A percentile compares a stretch with the other conserved stretches of the same genome.
Evolutionary conservation across 2,888 invertebrate genomes (phyloP).

Genomic region (Limenitis camilla): DNA sequence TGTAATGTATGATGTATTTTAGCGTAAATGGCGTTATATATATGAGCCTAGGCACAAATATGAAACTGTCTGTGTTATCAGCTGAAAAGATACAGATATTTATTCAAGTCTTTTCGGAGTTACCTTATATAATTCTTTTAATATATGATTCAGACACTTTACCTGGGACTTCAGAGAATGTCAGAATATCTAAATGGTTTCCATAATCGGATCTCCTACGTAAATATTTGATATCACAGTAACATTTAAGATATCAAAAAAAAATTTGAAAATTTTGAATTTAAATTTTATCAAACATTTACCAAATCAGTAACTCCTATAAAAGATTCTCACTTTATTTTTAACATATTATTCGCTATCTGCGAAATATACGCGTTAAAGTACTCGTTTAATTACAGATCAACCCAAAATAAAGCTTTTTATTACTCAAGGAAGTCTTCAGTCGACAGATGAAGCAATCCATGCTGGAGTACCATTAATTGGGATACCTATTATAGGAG

Average conservation of each 20-base stretch:
- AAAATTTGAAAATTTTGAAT: no score
- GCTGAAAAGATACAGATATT: background rate
- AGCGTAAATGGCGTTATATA: background rate
- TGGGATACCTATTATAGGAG: no score
- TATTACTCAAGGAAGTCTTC: slow-evolving; percentile 3
- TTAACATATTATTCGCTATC: no score
- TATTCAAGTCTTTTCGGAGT: background rate
- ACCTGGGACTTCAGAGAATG: background rate
- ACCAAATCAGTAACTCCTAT: no score
- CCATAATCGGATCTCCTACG: background rate
- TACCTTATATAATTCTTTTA: background rate
- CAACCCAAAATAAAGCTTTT: slow-evolving; percentile 5
- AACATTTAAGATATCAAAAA: no score
- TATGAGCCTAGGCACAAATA: background rate
- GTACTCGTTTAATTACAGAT: background rate
- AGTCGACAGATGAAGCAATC: slow-evolving; percentile 36
- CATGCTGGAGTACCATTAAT: slow-evolving; percentile 40
- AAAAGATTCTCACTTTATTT: no score
- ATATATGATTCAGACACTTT: background rate
- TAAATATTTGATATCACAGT: background rate
- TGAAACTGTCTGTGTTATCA: background rate
- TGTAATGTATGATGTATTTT: background rate
- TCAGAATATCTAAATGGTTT: background rate
- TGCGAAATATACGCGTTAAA: no score
- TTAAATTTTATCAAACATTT: no score